Evolutionary conservation across 2,797 vertebrate genomes (phyloP).

Genomic region (Sebastolobus alascanus): DNA sequence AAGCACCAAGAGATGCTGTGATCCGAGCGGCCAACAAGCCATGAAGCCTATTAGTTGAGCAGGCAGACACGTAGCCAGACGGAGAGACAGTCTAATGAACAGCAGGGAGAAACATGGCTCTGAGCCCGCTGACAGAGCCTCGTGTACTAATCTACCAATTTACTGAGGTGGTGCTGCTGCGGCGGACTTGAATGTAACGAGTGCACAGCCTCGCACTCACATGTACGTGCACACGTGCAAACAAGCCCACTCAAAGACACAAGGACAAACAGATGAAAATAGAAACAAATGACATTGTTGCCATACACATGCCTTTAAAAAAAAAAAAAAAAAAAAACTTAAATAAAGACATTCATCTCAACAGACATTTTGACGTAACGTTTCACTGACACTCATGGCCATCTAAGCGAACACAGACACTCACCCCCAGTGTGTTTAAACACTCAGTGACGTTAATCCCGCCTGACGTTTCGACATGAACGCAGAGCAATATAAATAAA

Average conservation of each 20-base stretch:
- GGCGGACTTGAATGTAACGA: constrained; percentile 17
- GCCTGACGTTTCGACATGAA: constrained; percentile 66
- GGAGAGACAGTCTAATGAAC: constrained; percentile 63
- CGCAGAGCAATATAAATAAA: constrained; percentile 64
- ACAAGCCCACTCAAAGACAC: constrained; percentile 12
- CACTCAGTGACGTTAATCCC: constrained; percentile 63
- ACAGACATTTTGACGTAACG: constrained; percentile 48
- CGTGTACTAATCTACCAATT: constrained; percentile 41
- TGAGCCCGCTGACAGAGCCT: constrained; percentile 41
- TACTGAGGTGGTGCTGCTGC: constrained; percentile 1
- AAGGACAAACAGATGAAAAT: constrained; percentile 18
- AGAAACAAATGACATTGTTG: constrained; percentile 6
- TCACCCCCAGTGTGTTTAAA: constrained; percentile 42
- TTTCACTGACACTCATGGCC: constrained; percentile 56
- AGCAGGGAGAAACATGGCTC: constrained; percentile 59
- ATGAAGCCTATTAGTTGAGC: constrained; percentile 65
- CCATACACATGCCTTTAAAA: not conserved
- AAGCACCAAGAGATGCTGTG: constrained; percentile 49
- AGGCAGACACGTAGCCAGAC: constrained; percentile 61
- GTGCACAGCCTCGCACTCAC: not conserved
- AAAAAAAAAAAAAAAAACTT: constrained; percentile 11
- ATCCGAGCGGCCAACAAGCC: constrained; percentile 61
- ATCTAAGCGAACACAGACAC: constrained; percentile 33
- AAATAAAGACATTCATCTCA: constrained; percentile 55
- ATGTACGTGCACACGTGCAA: not conserved